Evolutionary conservation across 2,888 invertebrate genomes (phyloP), one percentile per base, ranked within the genome.

Genomic region (Macaria notata): DNA sequence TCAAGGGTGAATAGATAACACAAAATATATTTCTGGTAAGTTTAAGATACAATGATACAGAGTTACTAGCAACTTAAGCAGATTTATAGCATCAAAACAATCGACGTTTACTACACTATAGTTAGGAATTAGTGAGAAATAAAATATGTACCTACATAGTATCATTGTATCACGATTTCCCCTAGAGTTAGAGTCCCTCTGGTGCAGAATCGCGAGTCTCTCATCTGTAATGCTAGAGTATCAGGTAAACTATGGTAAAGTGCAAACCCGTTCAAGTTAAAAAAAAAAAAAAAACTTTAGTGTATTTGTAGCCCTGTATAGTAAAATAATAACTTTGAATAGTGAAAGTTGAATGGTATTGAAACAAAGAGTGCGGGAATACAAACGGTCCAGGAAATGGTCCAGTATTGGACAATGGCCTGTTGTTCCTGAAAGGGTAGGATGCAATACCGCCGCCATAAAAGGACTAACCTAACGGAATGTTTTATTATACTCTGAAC

Each of bases 341-440:
- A 63, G 60, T 50, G 65, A 62, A 62, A 63, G 61, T 65, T 45
- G 19, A 53, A 36, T 36, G 41, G 9, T 36, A 38, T 51, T 54
- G 5, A 33, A 41, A 46, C 30, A 46, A 45, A 47, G 43, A 4
- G 44, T 42, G 30, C 45, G 39, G 53, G 44, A 46, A 46, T 56
- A 44, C 30, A 50, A 47, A 45, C 45, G 31, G 31, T 31, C 38
- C 29, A 55, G 56, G 42, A 65, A 54, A 56, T 55, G 49, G 59
- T 52, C 49, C 56, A 62, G 36, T 59, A 54, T 56, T 53, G 48
- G 52, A 62, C 58, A 60, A 63, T 55, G 39, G 46, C 42, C 39
- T 44, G 41, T 52, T 55, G 38, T 42, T 41, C 29, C 29, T 45
- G 53, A 50, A 60, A 54, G 54, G 59, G 50, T 55, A 47, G 49